Base-by-base conservation (phyloP, 2,797 vertebrate species). In the Fundulus diaphanus region DNA sequence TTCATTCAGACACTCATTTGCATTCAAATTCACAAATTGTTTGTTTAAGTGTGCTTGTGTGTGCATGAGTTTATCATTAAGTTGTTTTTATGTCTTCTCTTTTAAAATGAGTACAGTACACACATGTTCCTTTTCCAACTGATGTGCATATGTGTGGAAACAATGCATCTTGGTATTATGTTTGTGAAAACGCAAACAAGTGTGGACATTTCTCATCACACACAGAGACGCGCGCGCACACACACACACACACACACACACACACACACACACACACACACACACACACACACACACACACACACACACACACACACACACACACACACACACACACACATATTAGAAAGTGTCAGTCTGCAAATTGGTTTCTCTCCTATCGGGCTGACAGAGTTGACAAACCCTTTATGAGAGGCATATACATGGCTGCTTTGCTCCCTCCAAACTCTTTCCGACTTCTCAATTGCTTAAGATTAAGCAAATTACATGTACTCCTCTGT, bases 301-400 rank as follows among this genome's bases (percentile, higher is more conserved):
- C 75, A 73, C 72, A 73, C 76, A 78, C 77, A 16, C 0, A 6
- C 59, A 27, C 31, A 35, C 66, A 29, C 66, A 49, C 68, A 31
- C 72, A 40, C 15, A 35, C 52, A 4, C 48, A 54, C 63, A 74
- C 33, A 57, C 31, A 52, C 75, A 27, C 76, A 61, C 80, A 78
- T 49, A 63, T 92, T 89, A 89, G 74, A 76, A 89, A 82, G 83
- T 92, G 92, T 92, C 90, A 92, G 84, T 72, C 85, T 82, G 86
- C 86, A 93, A 93, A 94, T 93, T 92, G 89, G 85, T 92, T 93
- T 91, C 85, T 89, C 85, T 91, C 89, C 89, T 89, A 83, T n/a
- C 85, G 79, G 89, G 89, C 80, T 90, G 89, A 87, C 91, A 87
- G 88, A 89, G 83, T 86, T 92, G 93, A 94, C 92, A 94, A 86